A percentile compares a stretch with the other conserved stretches of the same genome.
phyloP scores from a whole-genome alignment of 2,113 vertebrate species.

The Clupea harengus region DNA sequence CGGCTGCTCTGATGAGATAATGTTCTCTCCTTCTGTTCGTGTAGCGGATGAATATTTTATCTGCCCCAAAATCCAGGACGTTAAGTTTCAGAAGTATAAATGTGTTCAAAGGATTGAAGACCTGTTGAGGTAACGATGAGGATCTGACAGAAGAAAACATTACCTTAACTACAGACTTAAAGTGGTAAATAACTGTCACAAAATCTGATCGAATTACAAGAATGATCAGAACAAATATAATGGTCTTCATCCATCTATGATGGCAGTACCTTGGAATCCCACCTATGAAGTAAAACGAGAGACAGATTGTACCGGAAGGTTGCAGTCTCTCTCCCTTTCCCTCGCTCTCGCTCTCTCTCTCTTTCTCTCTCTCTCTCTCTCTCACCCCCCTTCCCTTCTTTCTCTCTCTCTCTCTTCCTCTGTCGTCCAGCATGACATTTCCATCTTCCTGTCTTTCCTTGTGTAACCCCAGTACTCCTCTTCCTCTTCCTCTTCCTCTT shows the following conservation, averaged over 20 bases:
- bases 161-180: not conserved
- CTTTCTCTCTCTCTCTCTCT: not conserved
- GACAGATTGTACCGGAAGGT: not conserved
- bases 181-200: not conserved
- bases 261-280: not conserved
- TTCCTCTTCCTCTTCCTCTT: not conserved
- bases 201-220: not conserved
- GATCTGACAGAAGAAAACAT: not conserved
- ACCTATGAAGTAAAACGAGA: not conserved
- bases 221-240: not conserved
- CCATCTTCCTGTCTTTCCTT: not conserved
- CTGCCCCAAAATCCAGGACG: not conserved
- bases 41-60: not conserved
- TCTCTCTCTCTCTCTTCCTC: not conserved
- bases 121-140: not conserved
- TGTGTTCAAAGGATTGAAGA: not conserved
- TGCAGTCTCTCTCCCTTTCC: not conserved
- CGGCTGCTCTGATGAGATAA: no score
- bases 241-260: not conserved
- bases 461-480: not conserved
- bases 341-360: not conserved
- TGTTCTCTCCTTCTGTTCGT: no score
- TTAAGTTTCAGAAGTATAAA: not conserved
- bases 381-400: not conserved
- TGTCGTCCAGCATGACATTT: not conserved